These are phyloP conservation scores for Ailuropoda melanoleuca DNA, from an alignment of 2,113 vertebrate genomes.

Conservation along the genomic window DNA sequence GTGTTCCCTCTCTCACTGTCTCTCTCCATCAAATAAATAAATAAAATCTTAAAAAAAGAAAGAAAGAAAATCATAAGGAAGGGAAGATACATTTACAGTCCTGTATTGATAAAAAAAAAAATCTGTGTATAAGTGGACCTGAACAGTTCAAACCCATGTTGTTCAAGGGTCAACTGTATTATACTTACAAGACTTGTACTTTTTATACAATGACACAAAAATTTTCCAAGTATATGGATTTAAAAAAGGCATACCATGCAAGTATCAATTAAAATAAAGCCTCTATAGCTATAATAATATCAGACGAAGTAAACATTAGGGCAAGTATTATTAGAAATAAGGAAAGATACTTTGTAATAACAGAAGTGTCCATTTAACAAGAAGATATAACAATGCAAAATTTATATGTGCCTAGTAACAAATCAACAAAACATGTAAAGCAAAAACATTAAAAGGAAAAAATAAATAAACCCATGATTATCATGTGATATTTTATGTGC, in stretches of 20 bases:
- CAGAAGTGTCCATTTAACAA: not conserved
- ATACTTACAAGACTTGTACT: not conserved
- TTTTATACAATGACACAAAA: not conserved
- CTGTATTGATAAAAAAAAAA: not conserved
- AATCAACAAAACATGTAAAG: not conserved
- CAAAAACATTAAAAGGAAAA: not conserved
- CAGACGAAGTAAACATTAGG: not conserved
- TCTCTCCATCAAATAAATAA: no score
- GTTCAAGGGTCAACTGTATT: not conserved
- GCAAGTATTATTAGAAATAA: not conserved
- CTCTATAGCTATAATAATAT: not conserved
- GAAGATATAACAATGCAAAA: not conserved
- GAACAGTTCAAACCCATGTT: not conserved
- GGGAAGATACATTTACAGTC: not conserved
- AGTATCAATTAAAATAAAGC: slow-evolving; percentile 8
- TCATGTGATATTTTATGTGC: not conserved
- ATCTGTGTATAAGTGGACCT: not conserved
- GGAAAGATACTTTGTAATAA: not conserved
- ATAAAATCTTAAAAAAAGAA: not conserved
- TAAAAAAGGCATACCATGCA: not conserved
- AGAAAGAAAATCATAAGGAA: not conserved
- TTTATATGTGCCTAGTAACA: not conserved
- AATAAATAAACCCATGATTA: not conserved
- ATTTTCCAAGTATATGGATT: not conserved
- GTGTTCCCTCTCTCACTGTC: no score